phyloP scores from a whole-genome alignment of 2,888 invertebrate species.

The Prostheceraeus crozeri region DNA sequence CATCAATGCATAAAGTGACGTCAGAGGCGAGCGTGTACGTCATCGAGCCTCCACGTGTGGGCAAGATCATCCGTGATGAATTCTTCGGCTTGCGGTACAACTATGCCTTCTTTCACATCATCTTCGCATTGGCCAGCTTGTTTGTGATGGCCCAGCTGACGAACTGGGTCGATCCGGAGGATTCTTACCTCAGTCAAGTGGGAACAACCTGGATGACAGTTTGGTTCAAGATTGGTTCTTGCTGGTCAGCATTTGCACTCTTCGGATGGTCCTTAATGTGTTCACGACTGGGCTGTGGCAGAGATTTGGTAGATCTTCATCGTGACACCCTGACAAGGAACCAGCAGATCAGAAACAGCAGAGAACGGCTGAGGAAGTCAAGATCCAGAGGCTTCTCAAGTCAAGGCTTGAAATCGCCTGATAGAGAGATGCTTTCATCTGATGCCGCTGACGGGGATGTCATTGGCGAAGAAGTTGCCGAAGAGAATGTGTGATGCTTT shows the following conservation, averaged over 20 bases:
- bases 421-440: no score
- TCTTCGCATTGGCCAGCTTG: conserved; percentile 22
- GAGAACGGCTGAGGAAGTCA: no score
- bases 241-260: conserved; percentile 25
- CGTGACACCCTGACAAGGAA: conserved; percentile 21
- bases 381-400: no score
- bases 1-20: no score
- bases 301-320: conserved; percentile 22
- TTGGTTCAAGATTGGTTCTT: conserved; percentile 32
- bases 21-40: no score
- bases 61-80: conserved; percentile 27
- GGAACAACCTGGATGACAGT: conserved; percentile 29
- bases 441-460: no score
- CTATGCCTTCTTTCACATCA: conserved; percentile 30
- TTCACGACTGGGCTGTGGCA: conserved; percentile 30
- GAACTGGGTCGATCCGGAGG: conserved; percentile 30
- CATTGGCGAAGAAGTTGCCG: no score
- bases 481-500: no score
- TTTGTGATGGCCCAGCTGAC: conserved; percentile 32
- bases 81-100: background rate
- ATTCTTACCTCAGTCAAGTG: conserved; percentile 8
- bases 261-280: conserved; percentile 33
- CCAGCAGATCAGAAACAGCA: conserved; percentile 4
- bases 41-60: no score
- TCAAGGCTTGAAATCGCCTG: no score